phyloP scores from a whole-genome alignment of 2,113 vertebrate species.

The Scortum barcoo region DNA sequence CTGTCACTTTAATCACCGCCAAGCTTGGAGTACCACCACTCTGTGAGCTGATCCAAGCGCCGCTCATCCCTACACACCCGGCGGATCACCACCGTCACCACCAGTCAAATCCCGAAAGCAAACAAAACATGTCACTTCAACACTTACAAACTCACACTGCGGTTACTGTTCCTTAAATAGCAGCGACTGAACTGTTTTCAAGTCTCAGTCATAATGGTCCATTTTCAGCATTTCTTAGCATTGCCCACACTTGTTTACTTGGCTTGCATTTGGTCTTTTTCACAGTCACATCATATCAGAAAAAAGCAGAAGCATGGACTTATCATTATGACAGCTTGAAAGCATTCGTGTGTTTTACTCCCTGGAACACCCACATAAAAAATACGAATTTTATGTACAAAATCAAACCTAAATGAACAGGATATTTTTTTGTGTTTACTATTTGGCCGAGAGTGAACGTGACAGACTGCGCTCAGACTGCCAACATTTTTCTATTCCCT shows the following conservation, averaged over 20 bases:
- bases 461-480: conserved; percentile 14
- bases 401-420: conserved; percentile 19
- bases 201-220: not conserved
- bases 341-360: conserved; percentile 51
- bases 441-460: conserved; percentile 23
- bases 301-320: not conserved
- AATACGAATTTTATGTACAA: conserved; percentile 27
- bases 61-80: not conserved
- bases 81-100: not conserved
- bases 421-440: conserved; percentile 13
- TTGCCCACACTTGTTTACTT: conserved; percentile 26
- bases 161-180: conserved; percentile 12
- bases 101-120: conserved; percentile 4
- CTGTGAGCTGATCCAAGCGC: not conserved
- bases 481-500: not conserved
- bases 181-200: not conserved
- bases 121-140: not conserved
- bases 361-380: conserved; percentile 26
- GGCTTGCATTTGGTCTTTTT: not conserved
- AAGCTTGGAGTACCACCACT: not conserved
- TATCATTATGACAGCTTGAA: conserved; percentile 46
- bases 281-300: conserved; percentile 8
- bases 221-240: conserved; percentile 5
- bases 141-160: not conserved
- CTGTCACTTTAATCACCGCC: not conserved